Percentiles rank a stretch among this genome's conserved stretches.
These are phyloP conservation scores for Oligia strigilis DNA, from an alignment of 2,888 invertebrate species.

Conservation along the genomic window DNA sequence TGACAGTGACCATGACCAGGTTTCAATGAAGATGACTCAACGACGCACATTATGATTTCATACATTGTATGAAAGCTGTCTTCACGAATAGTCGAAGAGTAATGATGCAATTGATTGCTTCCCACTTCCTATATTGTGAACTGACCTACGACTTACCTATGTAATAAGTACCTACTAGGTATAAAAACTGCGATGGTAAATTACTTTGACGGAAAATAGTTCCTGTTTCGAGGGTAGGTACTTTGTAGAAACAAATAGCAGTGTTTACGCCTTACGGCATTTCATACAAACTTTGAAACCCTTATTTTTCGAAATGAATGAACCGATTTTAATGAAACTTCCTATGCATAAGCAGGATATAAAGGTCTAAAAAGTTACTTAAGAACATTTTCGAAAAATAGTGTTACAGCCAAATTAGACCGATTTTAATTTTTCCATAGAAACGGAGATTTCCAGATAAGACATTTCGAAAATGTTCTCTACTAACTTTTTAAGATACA, in stretches of 20 bases:
- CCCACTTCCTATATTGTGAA: constrained; percentile 19
- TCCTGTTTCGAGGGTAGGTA: not conserved
- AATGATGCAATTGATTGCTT: constrained; percentile 34
- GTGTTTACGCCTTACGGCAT: too few species aligned
- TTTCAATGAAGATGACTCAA: constrained; percentile 63
- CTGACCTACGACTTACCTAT: not conserved
- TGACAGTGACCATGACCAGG: constrained; percentile 69
- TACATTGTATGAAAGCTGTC: constrained; percentile 30
- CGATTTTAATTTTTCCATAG: too few species aligned
- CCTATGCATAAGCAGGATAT: too few species aligned
- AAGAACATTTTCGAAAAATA: too few species aligned
- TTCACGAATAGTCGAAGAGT: constrained; percentile 2
- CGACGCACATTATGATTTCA: constrained; percentile 23
- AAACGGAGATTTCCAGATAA: too few species aligned
- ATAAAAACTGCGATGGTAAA: not conserved
- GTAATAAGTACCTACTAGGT: not conserved
- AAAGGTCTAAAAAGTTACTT: too few species aligned
- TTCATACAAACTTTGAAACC: too few species aligned
- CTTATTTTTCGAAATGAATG: too few species aligned
- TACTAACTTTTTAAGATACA: too few species aligned
- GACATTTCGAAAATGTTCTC: too few species aligned
- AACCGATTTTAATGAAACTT: too few species aligned
- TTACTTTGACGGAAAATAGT: not conserved
- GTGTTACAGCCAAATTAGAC: too few species aligned
- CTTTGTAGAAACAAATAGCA: not conserved